Conservation (phyloP, 1,140 invertebrate genomes). For the Popillia japonica region DNA sequence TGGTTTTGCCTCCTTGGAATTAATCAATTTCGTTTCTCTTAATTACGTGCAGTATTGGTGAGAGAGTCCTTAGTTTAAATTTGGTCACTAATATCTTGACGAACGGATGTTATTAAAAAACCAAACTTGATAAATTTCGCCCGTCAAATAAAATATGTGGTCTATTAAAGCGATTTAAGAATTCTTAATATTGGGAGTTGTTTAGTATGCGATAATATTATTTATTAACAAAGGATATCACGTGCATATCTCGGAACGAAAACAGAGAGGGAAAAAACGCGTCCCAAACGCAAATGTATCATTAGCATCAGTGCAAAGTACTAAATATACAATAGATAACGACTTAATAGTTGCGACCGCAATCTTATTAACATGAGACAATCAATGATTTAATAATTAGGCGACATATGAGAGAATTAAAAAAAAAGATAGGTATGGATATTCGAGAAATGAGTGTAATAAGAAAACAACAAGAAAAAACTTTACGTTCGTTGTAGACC, state of each 20-base stretch:
- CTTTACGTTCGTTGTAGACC: no score
- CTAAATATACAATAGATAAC: no score
- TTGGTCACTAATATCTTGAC: slow-evolving; percentile 9
- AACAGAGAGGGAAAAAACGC: no score
- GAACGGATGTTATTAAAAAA: slow-evolving; percentile 2
- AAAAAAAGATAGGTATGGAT: not conserved
- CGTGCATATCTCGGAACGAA: no score
- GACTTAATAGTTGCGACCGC: no score
- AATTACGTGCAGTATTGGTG: slow-evolving; percentile 9
- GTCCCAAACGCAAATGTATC: no score
- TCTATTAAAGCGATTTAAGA: not conserved
- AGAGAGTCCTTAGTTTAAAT: slow-evolving; percentile 1
- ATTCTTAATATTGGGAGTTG: no score
- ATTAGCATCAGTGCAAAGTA: no score
- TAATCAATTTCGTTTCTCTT: slow-evolving; percentile 9
- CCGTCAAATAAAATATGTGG: not conserved
- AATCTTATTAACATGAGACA: not conserved
- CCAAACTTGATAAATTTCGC: not conserved
- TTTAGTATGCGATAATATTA: no score
- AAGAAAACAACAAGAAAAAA: not conserved
- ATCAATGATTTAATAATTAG: not conserved
- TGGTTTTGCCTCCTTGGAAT: slow-evolving; percentile 9
- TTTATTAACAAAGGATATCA: no score
- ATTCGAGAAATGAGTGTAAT: not conserved
- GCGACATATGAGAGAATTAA: not conserved